Base-by-base conservation (phyloP, 2,797 vertebrate species). In the Propithecus perrieri region DNA sequence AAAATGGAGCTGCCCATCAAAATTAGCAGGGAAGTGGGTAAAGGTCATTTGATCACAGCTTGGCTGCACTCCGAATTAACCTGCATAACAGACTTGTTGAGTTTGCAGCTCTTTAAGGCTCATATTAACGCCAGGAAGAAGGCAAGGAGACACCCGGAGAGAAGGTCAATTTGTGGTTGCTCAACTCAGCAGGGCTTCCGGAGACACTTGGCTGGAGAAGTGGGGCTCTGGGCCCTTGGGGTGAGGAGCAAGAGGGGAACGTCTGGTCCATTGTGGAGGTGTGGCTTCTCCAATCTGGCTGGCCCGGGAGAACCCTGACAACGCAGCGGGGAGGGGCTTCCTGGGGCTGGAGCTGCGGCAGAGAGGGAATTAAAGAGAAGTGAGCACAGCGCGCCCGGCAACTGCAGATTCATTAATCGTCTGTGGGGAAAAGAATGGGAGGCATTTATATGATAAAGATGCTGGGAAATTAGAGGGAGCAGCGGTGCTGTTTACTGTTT, bases 401-500 rank as follows among this genome's bases (percentile, higher is more conserved):
- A 46, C 65, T 91, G 50, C 10, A 2, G 85, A 55, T 75, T 18
- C 1, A 1, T 98, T 97, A 97, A 95, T 94, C 46, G 53, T 97
- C 97, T 88, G 22, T 30, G 53, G 93, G 93, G 96, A 83, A 97
- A 93, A 14, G 92, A 97, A 87, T 91, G 69, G 97, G 95, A 96
- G 63, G 28, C 83, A 97, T 97, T 96, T 98, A 71, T 88, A 78
- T 97, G 98, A 98, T 97, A 98, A 98, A 99, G 97, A 93, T 95
- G 97, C 97, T 94, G 74, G 96, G 87, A 97, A 98, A 98, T 98
- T 78, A 93, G 95, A 98, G 96, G 67, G 95, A 98, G 96, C 97
- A 97, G 98, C 96, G 61, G 92, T 65, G 96, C 97, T 97, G 89
- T 98, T 98, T 98, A 97, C 97, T 98, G 96, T 95, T 90, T 97